Evolutionary conservation across 2,797 vertebrate genomes (phyloP).

Genomic region (Podarcis lilfordi): DNA sequence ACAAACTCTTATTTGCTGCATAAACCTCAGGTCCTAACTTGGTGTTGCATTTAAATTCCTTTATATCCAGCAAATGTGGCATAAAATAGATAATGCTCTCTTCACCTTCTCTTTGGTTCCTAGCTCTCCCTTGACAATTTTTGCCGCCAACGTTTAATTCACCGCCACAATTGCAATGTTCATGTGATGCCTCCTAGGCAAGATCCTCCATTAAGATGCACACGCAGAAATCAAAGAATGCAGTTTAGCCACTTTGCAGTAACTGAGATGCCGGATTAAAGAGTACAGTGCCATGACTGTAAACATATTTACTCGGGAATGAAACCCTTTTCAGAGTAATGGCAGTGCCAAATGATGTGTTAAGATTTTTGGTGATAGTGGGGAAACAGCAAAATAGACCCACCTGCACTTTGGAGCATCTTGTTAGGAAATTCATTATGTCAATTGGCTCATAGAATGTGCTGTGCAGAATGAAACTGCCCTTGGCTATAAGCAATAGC

Average conservation of each 20-base stretch:
- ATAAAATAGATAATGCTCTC: not conserved
- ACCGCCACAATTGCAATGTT: not conserved
- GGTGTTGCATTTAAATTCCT: not conserved
- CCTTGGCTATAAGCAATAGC: not conserved
- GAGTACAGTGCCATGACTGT: not conserved
- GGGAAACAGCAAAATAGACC: not conserved
- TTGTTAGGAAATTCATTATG: not conserved
- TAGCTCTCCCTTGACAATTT: not conserved
- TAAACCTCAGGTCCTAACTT: not conserved
- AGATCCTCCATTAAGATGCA: not conserved
- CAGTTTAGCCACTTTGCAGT: not conserved
- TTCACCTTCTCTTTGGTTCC: not conserved
- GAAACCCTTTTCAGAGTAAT: not conserved
- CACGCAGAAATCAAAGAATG: not conserved
- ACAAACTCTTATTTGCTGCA: not conserved
- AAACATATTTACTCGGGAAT: conserved; percentile 2
- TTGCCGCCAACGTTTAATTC: not conserved
- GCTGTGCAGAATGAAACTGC: not conserved
- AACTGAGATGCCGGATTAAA: not conserved
- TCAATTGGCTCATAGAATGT: not conserved
- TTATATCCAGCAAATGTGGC: not conserved
- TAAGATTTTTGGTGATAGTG: not conserved
- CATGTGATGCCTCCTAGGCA: not conserved
- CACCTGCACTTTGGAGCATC: not conserved
- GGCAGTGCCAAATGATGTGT: not conserved